Evolutionary conservation across 2,888 invertebrate species (phyloP).

Genomic region (Drosophila incognita): DNA sequence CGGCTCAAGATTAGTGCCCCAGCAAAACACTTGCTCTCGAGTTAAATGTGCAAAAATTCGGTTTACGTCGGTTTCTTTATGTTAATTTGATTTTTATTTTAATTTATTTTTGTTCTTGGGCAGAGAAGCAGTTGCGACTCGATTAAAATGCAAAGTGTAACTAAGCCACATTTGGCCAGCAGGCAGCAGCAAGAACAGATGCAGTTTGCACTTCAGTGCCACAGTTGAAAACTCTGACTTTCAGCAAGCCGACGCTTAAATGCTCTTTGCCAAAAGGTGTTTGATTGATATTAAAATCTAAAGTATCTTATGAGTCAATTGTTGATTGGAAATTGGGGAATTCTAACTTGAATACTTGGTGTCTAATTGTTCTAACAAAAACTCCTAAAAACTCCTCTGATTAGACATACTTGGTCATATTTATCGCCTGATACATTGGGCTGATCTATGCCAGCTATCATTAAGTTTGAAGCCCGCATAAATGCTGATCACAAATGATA

Average conservation of each 20-base stretch:
- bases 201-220: not conserved
- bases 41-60: not conserved
- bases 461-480: not conserved
- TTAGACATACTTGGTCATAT: not conserved
- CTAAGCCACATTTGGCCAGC: constrained; percentile 38
- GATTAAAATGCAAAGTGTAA: constrained; percentile 54
- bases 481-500: not conserved
- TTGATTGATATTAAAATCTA: not conserved
- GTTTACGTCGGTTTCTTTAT: constrained; percentile 32
- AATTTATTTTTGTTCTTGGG: not conserved
- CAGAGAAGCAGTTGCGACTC: constrained; percentile 12
- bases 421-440: not conserved
- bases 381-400: not conserved
- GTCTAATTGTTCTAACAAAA: not conserved
- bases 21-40: constrained; percentile 1
- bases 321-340: not conserved
- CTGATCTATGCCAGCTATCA: not conserved
- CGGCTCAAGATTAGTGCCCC: constrained; percentile 13
- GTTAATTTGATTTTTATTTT: not conserved
- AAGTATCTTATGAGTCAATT: not conserved
- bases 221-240: fast-evolving
- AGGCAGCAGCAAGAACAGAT: not conserved
- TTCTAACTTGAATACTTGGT: not conserved
- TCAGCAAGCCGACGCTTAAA: not conserved
- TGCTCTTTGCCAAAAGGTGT: not conserved